phyloP scores from a whole-genome alignment of 2,797 vertebrate species.

The Merluccius polli region DNA sequence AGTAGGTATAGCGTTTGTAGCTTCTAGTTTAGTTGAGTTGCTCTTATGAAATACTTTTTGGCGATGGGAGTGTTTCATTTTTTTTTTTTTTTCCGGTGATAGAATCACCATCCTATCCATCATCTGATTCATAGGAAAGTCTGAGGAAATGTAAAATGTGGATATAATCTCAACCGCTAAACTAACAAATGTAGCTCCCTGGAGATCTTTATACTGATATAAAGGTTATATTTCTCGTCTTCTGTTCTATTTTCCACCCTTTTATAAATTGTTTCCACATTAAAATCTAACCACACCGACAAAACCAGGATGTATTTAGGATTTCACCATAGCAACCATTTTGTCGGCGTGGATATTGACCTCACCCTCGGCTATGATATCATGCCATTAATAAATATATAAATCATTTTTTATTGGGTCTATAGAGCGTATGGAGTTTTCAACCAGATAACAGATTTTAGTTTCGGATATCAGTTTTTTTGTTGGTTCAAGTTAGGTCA shows the following conservation, averaged over 20 bases:
- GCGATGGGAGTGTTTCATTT: too few relatives aligned
- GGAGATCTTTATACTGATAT: slow-evolving; percentile 46
- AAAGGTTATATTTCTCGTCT: not conserved
- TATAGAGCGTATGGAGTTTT: slow-evolving; percentile 13
- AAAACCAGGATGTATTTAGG: slow-evolving; percentile 34
- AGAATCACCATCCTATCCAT: not conserved
- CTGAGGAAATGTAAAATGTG: slow-evolving; percentile 40
- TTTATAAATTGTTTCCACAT: slow-evolving; percentile 52
- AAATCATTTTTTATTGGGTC: slow-evolving; percentile 35
- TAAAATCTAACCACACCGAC: slow-evolving; percentile 44
- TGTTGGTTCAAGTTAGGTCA: slow-evolving; percentile 34
- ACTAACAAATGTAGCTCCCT: slow-evolving; percentile 25
- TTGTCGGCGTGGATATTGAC: slow-evolving; percentile 37
- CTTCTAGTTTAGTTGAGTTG: not conserved
- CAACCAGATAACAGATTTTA: slow-evolving; percentile 21
- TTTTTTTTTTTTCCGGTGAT: not conserved
- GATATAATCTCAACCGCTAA: slow-evolving; percentile 48
- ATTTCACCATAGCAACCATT: slow-evolving; percentile 48
- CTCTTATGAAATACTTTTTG: not conserved
- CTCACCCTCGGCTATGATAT: slow-evolving; percentile 39
- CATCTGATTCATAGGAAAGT: slow-evolving; percentile 48
- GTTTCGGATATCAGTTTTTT: too few relatives aligned
- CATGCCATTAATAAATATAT: slow-evolving; percentile 36
- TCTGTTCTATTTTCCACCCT: slow-evolving; percentile 25
- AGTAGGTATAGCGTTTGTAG: too few relatives aligned